phyloP scores from a whole-genome alignment of 2,888 invertebrate genomes.

The Hyalella azteca region DNA sequence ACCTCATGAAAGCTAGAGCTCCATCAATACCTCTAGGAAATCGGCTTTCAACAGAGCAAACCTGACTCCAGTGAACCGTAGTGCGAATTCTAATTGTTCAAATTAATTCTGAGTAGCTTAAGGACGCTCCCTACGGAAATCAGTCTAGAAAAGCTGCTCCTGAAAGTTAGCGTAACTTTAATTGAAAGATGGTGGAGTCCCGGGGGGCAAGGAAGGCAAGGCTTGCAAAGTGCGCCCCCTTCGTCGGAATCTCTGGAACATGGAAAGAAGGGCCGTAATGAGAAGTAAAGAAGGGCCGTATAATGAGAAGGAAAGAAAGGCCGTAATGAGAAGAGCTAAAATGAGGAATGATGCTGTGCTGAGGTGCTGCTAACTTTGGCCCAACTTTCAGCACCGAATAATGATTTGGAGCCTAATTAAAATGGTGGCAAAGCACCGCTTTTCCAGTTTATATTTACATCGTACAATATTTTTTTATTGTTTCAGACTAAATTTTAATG shows the following conservation, averaged over 20 bases:
- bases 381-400: not conserved
- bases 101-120: conserved; percentile 37
- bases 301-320: not conserved
- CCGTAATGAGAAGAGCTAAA: not conserved
- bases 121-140: conserved; percentile 36
- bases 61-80: conserved; percentile 27
- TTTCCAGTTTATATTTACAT: conserved; percentile 6
- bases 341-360: conserved; percentile 31
- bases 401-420: conserved; percentile 24
- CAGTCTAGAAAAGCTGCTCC: conserved; percentile 35
- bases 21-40: not conserved
- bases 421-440: conserved; percentile 4
- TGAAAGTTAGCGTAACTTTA: conserved; percentile 37
- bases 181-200: conserved; percentile 30
- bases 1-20: too few relatives aligned
- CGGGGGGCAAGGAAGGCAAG: conserved; percentile 19
- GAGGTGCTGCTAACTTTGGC: not conserved
- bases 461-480: too few relatives aligned
- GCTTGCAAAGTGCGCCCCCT: conserved; percentile 10
- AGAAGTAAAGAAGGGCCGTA: not conserved
- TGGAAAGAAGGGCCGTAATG: conserved; percentile 26
- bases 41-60: not conserved
- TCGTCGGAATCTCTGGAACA: conserved; percentile 28
- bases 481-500: too few relatives aligned
- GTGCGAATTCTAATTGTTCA: conserved; percentile 30